Evolutionary conservation across 2,888 invertebrate species (phyloP), one percentile per base, ranked within the genome.

Genomic region (Globia sparganii): DNA sequence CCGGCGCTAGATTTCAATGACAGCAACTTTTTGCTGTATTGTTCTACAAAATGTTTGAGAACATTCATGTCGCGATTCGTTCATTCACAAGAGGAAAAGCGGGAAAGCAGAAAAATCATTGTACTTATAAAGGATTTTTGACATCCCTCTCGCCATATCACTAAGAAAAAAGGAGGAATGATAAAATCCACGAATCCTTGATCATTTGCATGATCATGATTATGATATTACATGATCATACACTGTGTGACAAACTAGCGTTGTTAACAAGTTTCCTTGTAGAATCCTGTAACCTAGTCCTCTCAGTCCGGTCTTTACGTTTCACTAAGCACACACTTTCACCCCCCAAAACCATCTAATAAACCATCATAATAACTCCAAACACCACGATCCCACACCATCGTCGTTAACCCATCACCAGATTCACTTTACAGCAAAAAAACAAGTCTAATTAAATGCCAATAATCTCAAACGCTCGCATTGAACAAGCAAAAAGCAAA

Each of bases 401-500:
- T n/a, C 37, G 25, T 28, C 15, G 46, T 34, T n/a, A 56, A 18
- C 58, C 34, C 53, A 62, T 56, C 64, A 59, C 13, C 28, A 46
- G 18, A n/a, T 43, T 9, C 13, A 37, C 15, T 67, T 53, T 40
- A 58, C 25, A 56, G 37, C 34, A 80, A 70, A 73, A 71, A 85
- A 66, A 1, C n/a, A 25, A 64, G n/a, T 67, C 64, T 83, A 78
- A 83, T 86, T 74, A 86, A 78, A 78, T 73, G n/a, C 62, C 78
- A 84, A 75, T 86, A 86, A 83, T 78, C 78, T 86, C 65, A 78
- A 78, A 72, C 78, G 78, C 64, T 77, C 31, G 71, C 69, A 75
- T 31, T 83, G 75, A 78, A 84, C 68, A 75, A 78, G 77, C 76
- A 77, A 87, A 83, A 83, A 86, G 66, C 80, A 76, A 86, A 88